Base-by-base conservation (phyloP, 1,140 invertebrate species). In the Berghia stephanieae region DNA sequence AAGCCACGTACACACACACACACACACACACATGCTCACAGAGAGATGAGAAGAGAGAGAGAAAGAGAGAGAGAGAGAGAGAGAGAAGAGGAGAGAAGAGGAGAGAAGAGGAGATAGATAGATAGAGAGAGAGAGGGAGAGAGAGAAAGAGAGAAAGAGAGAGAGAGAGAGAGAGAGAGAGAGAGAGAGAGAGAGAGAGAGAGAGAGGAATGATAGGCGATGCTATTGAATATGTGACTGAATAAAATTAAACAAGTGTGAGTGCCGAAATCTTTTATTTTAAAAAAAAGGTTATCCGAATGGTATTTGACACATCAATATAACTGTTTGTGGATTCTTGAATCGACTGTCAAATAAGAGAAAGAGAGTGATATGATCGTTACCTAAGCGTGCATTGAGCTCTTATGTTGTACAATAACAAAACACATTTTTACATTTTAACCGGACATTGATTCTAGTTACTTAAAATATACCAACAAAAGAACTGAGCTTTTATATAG, bases 81-180 rank as follows among this genome's bases (percentile, higher is more conserved):
- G 57, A 5, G 57, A 5, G 57, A 5, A 31, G 5, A 24, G 5
- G 57, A 60, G 57, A 60, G 57, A 60, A 31, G 34, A 31, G 34
- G 57, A n/a, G n/a, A n/a, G n/a, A n/a, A n/a, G n/a, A n/a, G n/a
- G n/a, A n/a, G n/a, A n/a, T n/a, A n/a, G n/a, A n/a, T n/a, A n/a
- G n/a, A n/a, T n/a, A n/a, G n/a, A n/a, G n/a, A n/a, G n/a, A n/a
- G n/a, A n/a, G n/a, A 60, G 57, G 34, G 57, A 60, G 57, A 60
- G 57, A 60, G 57, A 60, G 57, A 60, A 31, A 60, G 57, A 60
- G 57, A 60, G 57, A 60, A 31, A 60, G 57, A 60, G 57, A 60
- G 57, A 60, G 57, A 60, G 57, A 60, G 57, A 60, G 57, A 60
- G 57, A 60, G 57, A 60, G 57, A 60, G n/a, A 60, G 57, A 60